These are phyloP conservation scores for Xylota segnis DNA, from an alignment of 2,888 invertebrate species.

Conservation along the genomic window DNA sequence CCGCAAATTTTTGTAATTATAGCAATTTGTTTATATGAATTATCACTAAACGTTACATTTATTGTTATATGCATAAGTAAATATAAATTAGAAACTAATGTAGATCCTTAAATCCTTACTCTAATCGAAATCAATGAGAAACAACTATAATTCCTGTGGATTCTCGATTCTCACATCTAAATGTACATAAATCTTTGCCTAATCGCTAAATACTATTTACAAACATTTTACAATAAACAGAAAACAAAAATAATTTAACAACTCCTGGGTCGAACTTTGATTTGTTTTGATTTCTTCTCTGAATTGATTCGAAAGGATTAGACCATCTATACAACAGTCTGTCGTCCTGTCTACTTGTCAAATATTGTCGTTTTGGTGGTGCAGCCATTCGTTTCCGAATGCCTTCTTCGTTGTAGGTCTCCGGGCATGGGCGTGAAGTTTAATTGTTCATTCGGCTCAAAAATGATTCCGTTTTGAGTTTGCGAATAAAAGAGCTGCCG, in stretches of 20 bases:
- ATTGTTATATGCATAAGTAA: slow-evolving; percentile 69
- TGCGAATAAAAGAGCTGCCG: slow-evolving; percentile 72
- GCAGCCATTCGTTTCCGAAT: slow-evolving; percentile 81
- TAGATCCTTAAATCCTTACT: slow-evolving; percentile 63
- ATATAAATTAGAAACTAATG: slow-evolving; percentile 76
- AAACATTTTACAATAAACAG: slow-evolving; percentile 67
- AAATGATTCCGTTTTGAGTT: slow-evolving; percentile 78
- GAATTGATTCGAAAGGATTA: slow-evolving; percentile 8
- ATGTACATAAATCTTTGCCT: slow-evolving; percentile 44
- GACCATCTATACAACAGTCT: too few relatives aligned
- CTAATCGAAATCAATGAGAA: slow-evolving; percentile 58
- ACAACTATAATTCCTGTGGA: slow-evolving; percentile 8
- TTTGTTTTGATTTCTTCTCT: slow-evolving; percentile 19
- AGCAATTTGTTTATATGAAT: slow-evolving; percentile 66
- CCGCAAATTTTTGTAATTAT: slow-evolving; percentile 53
- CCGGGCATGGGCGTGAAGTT: slow-evolving; percentile 78
- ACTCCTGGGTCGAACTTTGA: slow-evolving; percentile 42
- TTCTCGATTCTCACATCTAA: slow-evolving; percentile 6
- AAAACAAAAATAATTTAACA: slow-evolving; percentile 49
- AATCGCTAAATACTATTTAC: slow-evolving; percentile 66
- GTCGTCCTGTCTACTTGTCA: slow-evolving; percentile 41
- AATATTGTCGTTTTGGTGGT: slow-evolving; percentile 63
- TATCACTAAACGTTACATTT: slow-evolving; percentile 75
- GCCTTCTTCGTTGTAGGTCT: slow-evolving; percentile 80
- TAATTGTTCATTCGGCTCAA: slow-evolving; percentile 78